Conservation (phyloP, 1,140 invertebrate genomes). For the Danaus plexippus region DNA sequence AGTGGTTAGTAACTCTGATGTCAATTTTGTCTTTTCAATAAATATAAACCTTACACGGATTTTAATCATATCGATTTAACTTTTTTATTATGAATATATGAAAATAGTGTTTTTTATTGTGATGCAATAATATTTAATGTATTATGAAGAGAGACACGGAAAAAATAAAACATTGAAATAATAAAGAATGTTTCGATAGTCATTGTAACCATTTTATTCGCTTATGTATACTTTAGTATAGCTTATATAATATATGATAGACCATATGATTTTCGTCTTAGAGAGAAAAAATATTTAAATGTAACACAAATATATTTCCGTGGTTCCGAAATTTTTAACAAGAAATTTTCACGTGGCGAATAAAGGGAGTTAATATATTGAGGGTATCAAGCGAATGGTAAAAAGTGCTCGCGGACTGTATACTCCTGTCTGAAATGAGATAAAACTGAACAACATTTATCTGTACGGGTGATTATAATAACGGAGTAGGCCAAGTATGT, state of each 20-base stretch:
- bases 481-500: slow-evolving; percentile 30
- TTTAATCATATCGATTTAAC: neutral
- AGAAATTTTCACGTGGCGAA: slow-evolving; percentile 6
- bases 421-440: slow-evolving; percentile 1
- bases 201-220: slow-evolving; percentile 21
- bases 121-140: too few relatives aligned
- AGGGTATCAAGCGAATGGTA: neutral
- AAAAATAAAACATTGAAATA: slow-evolving; percentile 11
- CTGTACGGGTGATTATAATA: slow-evolving; percentile 49
- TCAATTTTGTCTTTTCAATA: slow-evolving; percentile 11
- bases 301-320: neutral
- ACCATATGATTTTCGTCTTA: slow-evolving; percentile 18
- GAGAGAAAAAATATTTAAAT: slow-evolving; percentile 12
- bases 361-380: neutral
- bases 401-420: slow-evolving; percentile 3
- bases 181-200: slow-evolving; percentile 17
- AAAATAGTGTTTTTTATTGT: neutral
- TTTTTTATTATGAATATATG: neutral
- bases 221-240: slow-evolving; percentile 7
- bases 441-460: neutral
- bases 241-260: slow-evolving; percentile 20
- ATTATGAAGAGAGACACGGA: neutral
- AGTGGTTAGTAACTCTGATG: too few relatives aligned
- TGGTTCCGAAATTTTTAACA: neutral
- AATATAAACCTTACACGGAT: slow-evolving; percentile 15